Evolutionary conservation across 2,113 vertebrate genomes (phyloP), one percentile per base, ranked within the genome.

Genomic region (Laticauda laticaudata): DNA sequence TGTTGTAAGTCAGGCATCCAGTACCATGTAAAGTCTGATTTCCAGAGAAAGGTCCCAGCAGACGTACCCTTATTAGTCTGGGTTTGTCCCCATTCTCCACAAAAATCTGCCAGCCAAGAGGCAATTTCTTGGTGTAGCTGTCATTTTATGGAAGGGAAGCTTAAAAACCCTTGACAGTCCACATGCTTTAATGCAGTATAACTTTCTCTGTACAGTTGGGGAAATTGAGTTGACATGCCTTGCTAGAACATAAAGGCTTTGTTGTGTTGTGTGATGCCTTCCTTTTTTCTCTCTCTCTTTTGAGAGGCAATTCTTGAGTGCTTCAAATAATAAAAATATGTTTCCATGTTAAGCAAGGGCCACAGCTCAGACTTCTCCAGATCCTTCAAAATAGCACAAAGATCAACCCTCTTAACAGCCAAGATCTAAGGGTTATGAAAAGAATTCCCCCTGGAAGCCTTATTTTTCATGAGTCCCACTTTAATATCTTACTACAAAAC

Each of bases 141-240:
- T 88, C 75, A 88, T 15, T 64, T 91, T 86, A 90, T 53, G 20
- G 57, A 20, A 85, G 4, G 0, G 34, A 87, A 26, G 92, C 5
- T 75, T 21, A 8, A 91, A 61, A 92, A 91, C 54, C n/a, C 20
- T 91, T 89, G 24, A 2, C 92, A 93, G 87, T 15, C 56, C 91
- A 1, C 0, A 8, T 26, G 55, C 55, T 90, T 90, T 51, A 12
- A 56, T 81, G 86, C 2, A 12, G 55, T 11, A 24, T 0, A 89
- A 88, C 26, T 18, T 48, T 24, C 92, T 75, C 51, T 51, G 51
- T 87, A 43, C 45, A 90, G 15, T 92, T 48, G 64, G 21, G 5
- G 15, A 3, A 51, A 92, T 34, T 14, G 59, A 88, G 91, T 8
- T 87, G 7, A 34, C 57, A 29, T 26, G 56, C 81, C 90, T 81